Conservation (phyloP, 2,113 vertebrate species). For the Mungos mungo region DNA sequence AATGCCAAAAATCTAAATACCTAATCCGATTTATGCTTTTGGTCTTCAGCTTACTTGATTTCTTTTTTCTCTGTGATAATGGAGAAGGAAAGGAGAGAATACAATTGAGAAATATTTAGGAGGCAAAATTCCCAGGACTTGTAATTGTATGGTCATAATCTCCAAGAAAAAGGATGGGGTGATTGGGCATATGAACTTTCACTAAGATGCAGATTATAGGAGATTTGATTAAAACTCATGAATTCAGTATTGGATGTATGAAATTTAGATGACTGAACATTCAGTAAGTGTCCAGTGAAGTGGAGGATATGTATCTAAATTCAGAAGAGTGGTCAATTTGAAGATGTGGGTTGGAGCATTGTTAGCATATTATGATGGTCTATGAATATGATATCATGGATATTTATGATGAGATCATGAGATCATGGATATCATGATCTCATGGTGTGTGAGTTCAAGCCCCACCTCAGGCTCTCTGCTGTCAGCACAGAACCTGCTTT, state of each 20-base stretch:
- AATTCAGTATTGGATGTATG: background rate
- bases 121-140: background rate
- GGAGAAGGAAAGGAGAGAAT: background rate
- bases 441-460: too few species aligned
- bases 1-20: background rate
- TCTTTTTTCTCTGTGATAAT: slow-evolving; percentile 11
- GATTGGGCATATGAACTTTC: background rate
- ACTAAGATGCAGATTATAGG: background rate
- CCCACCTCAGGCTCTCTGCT: too few species aligned
- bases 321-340: background rate
- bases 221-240: background rate
- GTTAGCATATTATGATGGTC: background rate
- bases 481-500: too few species aligned
- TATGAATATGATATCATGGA: too few species aligned
- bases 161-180: background rate
- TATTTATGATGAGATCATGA: too few species aligned
- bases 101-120: background rate
- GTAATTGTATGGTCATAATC: background rate
- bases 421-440: too few species aligned
- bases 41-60: background rate
- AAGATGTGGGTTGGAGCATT: background rate
- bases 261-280: background rate
- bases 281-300: background rate
- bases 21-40: background rate
- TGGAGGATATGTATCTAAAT: background rate